Evolutionary conservation across 2,113 vertebrate genomes (phyloP), one percentile per base, ranked within the genome.

Genomic region (Calypte anna): DNA sequence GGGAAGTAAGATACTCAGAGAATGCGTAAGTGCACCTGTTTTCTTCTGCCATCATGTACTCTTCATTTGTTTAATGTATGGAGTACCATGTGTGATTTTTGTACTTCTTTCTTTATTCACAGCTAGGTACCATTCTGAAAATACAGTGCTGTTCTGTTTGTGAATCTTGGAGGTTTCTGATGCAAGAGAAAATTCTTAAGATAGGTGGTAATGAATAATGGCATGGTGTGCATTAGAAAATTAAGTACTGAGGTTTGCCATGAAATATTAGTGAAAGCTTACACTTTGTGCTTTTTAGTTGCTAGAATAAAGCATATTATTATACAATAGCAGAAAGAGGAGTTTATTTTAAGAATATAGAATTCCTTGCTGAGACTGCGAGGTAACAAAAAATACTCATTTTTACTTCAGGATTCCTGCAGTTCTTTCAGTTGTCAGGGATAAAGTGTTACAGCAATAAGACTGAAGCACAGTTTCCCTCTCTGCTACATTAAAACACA

Each of bases 1-100:
- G 13, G 50, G 38, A 92, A 75, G 95, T 91, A 94, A 95, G 81
- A 43, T 92, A 94, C 88, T 95, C 51, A 86, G 77, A 58, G 95
- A 91, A 50, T 83, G 48, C 54, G 10, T 83, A 94, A 94, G 78
- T 83, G 53, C 86, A 82, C 36, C 6, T 87, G 48, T 70, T 94
- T 96, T 88, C 62, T 84, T 91, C 51, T 94, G 92, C 64, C 31
- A 51, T 40, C 61, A 11, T 77, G 30, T 22, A 18, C 9, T 8
- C 10, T 94, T 90, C 53, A 79, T 78, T 66, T 91, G 70, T 93
- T 96, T 86, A 59, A 40, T 59, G 0, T 86, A 44, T 67, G 51
- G 11, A 57, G 4, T 55, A 31, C 67, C 90, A 24, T 21, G 58
- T 64, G 19, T 88, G 55, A 46, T 90, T 89, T 85, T 31, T 91